Percentiles rank a stretch among this genome's conserved stretches.
Evolutionary conservation across 2,797 vertebrate species (phyloP).

Genomic region (Naso thynnoides): DNA sequence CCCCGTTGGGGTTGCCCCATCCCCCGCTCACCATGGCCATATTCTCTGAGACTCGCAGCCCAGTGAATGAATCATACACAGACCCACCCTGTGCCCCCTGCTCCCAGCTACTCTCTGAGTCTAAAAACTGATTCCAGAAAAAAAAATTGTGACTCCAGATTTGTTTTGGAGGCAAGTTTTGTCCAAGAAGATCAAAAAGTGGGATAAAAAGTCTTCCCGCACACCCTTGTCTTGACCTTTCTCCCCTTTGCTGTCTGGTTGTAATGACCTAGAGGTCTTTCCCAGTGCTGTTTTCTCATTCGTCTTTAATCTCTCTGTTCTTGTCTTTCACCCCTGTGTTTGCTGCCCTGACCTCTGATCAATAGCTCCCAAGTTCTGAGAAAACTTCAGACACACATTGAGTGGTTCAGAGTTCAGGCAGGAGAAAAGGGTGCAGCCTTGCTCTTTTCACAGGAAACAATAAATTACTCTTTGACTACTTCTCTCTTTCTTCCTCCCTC

Average conservation of each 20-base stretch:
- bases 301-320: constrained; percentile 65
- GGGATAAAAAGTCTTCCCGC: constrained; percentile 25
- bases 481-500: constrained; percentile 60
- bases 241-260: constrained; percentile 64
- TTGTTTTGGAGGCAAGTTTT: constrained; percentile 17
- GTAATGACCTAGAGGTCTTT: constrained; percentile 71
- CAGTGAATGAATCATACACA: constrained; percentile 68
- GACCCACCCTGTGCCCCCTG: constrained; percentile 55
- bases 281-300: constrained; percentile 50
- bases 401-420: constrained; percentile 82
- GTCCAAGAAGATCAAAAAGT: constrained; percentile 24
- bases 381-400: constrained; percentile 73
- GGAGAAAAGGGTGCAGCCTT: constrained; percentile 78
- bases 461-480: constrained; percentile 85
- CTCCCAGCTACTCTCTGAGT: constrained; percentile 27
- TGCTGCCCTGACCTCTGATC: constrained; percentile 71
- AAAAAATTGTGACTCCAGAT: constrained; percentile 16
- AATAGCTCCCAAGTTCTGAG: constrained; percentile 67
- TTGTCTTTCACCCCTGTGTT: constrained; percentile 62
- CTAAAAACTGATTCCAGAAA: constrained; percentile 22
- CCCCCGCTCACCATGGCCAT: constrained; percentile 98
- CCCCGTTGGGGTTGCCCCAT: constrained; percentile 93
- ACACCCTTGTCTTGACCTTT: constrained; percentile 70
- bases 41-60: constrained; percentile 74
- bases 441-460: constrained; percentile 86